A percentile compares a stretch with the other conserved stretches of the same genome.
Conservation (phyloP, 2,888 invertebrate genomes). For the Zhuqinia jingwanae region DNA sequence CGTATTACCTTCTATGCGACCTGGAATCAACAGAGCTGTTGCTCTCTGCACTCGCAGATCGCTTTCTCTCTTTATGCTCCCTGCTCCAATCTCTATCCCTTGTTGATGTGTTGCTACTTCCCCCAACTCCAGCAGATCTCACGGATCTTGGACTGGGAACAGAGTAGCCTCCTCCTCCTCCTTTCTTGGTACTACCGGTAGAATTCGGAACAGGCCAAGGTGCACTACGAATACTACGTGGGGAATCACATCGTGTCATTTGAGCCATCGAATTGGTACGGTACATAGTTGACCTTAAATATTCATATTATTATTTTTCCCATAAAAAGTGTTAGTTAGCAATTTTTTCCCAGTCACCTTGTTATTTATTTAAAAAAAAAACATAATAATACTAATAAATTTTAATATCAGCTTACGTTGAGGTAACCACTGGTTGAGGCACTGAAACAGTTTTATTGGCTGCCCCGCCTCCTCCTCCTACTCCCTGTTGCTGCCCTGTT, state of each 20-base stretch:
- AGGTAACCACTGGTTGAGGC: conserved; percentile 82
- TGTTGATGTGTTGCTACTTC: conserved; percentile 57
- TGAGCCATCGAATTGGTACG: conserved; percentile 79
- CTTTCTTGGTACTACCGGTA: conserved; percentile 82
- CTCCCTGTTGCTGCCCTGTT: neutral
- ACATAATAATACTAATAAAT: no score
- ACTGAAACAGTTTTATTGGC: conserved; percentile 82
- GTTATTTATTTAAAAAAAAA: neutral
- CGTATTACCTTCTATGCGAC: conserved; percentile 82
- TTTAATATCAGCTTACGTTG: conserved; percentile 75
- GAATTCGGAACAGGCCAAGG: conserved; percentile 88
- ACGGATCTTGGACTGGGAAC: conserved; percentile 92
- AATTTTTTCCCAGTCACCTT: neutral
- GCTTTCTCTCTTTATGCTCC: conserved; percentile 76
- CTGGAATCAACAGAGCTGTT: conserved; percentile 93
- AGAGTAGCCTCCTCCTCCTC: conserved; percentile 83
- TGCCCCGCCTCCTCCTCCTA: neutral
- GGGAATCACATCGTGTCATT: conserved; percentile 81
- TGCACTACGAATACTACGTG: conserved; percentile 91
- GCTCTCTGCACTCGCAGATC: conserved; percentile 90
- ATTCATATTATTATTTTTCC: neutral
- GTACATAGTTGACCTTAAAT: conserved; percentile 75
- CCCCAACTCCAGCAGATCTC: conserved; percentile 84
- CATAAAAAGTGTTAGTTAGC: neutral
- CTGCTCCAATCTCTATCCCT: conserved; percentile 67